Evolutionary conservation across 2,113 vertebrate species (phyloP).

Genomic region (Sinocyclocheilus maitianheensis): DNA sequence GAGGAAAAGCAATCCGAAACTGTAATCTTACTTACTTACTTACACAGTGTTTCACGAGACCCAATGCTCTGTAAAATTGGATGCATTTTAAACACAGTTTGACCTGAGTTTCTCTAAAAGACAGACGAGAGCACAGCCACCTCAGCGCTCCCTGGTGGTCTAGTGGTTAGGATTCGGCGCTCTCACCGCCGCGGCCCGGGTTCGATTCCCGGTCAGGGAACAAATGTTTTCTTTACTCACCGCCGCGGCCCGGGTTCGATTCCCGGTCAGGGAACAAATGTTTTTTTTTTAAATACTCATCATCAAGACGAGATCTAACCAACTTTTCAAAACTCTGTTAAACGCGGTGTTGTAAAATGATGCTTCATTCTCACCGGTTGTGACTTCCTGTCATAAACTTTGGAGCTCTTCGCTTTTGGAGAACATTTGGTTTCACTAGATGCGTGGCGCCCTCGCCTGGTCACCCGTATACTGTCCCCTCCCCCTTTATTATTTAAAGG

Average conservation of each 20-base stretch:
- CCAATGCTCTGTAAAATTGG: too few species aligned
- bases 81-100: too few species aligned
- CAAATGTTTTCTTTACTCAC: background rate
- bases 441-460: background rate
- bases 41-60: background rate
- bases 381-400: background rate
- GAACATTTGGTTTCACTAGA: background rate
- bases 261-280: slow-evolving; percentile 52
- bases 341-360: background rate
- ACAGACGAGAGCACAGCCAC: fast-evolving
- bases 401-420: background rate
- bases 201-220: slow-evolving; percentile 61
- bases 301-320: fast-evolving
- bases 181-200: slow-evolving; percentile 54
- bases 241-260: slow-evolving; percentile 55
- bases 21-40: background rate
- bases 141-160: slow-evolving; percentile 60
- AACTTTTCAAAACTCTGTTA: background rate
- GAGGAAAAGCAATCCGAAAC: background rate
- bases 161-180: slow-evolving; percentile 66
- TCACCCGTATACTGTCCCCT: background rate
- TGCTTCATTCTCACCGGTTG: background rate
- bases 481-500: too few species aligned
- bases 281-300: background rate
- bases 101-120: too few species aligned